Evolutionary conservation across 2,113 vertebrate genomes (phyloP).

Genomic region (Leiothrix lutea): DNA sequence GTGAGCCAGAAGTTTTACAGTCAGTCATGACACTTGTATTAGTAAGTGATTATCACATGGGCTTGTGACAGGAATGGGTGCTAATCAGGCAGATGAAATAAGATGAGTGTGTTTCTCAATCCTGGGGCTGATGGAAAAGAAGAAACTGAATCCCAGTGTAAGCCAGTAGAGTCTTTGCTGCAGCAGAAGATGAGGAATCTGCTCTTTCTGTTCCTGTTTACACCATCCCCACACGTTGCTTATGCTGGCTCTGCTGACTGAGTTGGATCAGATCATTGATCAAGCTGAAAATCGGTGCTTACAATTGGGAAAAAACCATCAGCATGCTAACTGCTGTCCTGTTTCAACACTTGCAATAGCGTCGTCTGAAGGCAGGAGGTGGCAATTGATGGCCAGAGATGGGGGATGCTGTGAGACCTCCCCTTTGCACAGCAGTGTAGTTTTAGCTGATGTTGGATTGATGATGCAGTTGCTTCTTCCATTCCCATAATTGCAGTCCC

Average conservation of each 20-base stretch:
- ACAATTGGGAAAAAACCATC: not conserved
- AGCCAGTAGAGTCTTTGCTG: not conserved
- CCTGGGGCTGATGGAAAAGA: not conserved
- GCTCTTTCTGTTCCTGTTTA: not conserved
- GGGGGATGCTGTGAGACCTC: not conserved
- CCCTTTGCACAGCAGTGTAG: not conserved
- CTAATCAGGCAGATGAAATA: not conserved
- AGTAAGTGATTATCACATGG: not conserved
- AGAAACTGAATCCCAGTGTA: not conserved
- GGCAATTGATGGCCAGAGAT: not conserved
- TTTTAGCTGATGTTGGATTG: not conserved
- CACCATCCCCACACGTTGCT: fast-evolving
- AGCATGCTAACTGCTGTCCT: not conserved
- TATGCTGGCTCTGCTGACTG: not conserved
- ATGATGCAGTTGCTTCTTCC: not conserved
- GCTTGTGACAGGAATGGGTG: not conserved
- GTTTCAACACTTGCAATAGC: not conserved
- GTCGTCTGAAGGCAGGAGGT: not conserved
- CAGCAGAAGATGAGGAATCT: not conserved
- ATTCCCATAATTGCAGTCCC: not conserved
- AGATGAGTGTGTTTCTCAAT: not conserved
- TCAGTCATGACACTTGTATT: not conserved
- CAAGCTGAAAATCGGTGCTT: not conserved
- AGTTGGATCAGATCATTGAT: not conserved
- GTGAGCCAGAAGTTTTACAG: not conserved